Conservation (phyloP, 2,888 invertebrate genomes). For the Cyclophora albipunctata region DNA sequence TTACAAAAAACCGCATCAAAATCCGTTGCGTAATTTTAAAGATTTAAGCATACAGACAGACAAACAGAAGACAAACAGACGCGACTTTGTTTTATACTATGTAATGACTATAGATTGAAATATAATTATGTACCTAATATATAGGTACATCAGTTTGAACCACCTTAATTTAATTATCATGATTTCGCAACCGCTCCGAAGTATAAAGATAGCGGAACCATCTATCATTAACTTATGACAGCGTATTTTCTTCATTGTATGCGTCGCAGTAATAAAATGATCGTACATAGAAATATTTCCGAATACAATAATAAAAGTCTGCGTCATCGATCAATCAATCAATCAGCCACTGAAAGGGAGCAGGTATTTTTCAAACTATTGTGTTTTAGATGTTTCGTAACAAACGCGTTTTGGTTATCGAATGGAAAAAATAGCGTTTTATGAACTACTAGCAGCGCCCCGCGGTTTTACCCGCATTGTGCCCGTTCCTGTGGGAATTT, state of each 20-base stretch:
- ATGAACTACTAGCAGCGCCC: background rate
- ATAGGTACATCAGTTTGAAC: no score
- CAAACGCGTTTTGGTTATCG: background rate
- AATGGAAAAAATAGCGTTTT: background rate
- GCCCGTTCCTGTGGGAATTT: no score
- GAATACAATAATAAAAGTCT: constrained; percentile 19
- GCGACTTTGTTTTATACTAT: no score
- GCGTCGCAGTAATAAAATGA: constrained; percentile 17
- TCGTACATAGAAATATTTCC: constrained; percentile 19
- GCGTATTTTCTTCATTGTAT: constrained; percentile 17
- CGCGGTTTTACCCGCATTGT: no score
- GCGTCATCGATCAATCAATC: constrained; percentile 23
- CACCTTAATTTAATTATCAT: no score
- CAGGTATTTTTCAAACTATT: constrained; percentile 20
- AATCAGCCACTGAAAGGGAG: constrained; percentile 17
- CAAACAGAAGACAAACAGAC: no score
- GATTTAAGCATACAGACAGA: no score
- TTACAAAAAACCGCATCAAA: no score
- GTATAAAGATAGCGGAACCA: constrained; percentile 1
- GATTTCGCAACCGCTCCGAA: no score
- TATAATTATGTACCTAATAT: no score
- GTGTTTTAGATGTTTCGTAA: constrained; percentile 11
- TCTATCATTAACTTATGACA: constrained; percentile 20
- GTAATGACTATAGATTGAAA: no score
- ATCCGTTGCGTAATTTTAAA: no score